Evolutionary conservation across 2,113 vertebrate genomes (phyloP), one percentile per base, ranked within the genome.

Genomic region (Camelus bactrianus): DNA sequence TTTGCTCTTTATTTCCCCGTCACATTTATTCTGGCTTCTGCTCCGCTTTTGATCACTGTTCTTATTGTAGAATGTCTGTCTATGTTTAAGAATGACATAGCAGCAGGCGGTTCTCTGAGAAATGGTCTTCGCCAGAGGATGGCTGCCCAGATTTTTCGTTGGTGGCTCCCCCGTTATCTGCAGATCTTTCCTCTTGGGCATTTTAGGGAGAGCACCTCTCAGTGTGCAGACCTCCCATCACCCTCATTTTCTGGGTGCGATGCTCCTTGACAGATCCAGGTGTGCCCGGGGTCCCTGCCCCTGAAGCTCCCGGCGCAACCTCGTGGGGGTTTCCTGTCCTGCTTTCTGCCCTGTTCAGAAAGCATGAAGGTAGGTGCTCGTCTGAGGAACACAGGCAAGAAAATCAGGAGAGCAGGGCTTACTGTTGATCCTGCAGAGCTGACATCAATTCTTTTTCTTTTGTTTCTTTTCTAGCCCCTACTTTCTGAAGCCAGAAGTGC

Each of bases 11-110:
- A 70, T 46, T 88, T 52, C 5, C 11, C 62, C 22, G 89, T 35
- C 16, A 58, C 94, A 13, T 76, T 77, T 89, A 28, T 52, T 70
- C 42, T 73, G 16, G 13, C 56, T 30, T 83, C 48, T 82, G 28
- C 30, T 75, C 50, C 46, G 76, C 58, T 60, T 38, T 70, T 42
- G 2, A 77, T 70, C 70, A 75, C 9, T 58, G 9, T 67, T 76
- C 35, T 16, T 76, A 67, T 79, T 48, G 26, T 8, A 81, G 1
- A 15, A 76, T 86, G 20, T 65, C 60, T 89, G 3, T 62, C 77
- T 83, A 89, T 58, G 89, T 94, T 77, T 89, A 65, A 96, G 50
- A 87, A 65, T 38, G 46, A 79, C 52, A 2, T 1, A 56, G n/a
- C 22, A 67, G 62, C 24, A 30, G n/a, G 75, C 58, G 54, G 9